These are phyloP conservation scores for Somateria mollissima DNA, from an alignment of 2,797 vertebrate genomes.

Conservation along the genomic window DNA sequence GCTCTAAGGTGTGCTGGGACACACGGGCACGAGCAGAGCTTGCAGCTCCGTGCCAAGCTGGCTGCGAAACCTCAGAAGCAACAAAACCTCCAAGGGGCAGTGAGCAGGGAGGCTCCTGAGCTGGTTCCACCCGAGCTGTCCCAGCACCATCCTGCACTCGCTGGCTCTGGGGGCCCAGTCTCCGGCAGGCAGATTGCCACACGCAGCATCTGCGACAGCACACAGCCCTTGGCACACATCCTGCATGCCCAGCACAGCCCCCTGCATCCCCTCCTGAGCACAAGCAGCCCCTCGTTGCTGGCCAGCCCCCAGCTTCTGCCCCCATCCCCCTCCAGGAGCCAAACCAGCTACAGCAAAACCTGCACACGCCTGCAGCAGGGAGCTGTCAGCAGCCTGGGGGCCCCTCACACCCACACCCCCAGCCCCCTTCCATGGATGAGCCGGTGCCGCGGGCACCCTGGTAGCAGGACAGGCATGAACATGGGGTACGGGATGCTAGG, in stretches of 20 bases:
- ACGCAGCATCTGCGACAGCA: fast-evolving
- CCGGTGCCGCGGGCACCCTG: fast-evolving
- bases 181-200: not conserved
- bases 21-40: not conserved
- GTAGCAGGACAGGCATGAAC: not conserved
- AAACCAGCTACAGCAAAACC: fast-evolving
- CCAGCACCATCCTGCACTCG: not conserved
- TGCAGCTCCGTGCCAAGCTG: not conserved
- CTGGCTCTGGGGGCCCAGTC: not conserved
- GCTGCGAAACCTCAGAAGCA: not conserved
- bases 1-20: fast-evolving
- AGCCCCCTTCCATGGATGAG: not conserved
- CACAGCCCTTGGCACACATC: fast-evolving
- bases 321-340: not conserved
- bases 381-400: not conserved
- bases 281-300: not conserved
- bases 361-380: fast-evolving
- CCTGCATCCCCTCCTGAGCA: not conserved
- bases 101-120: fast-evolving
- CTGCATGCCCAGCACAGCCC: not conserved
- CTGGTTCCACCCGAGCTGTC: not conserved
- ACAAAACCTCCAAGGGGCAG: not conserved
- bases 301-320: not conserved
- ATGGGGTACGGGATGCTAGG: fast-evolving
- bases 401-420: fast-evolving